Conservation (phyloP, 2,797 vertebrate species). For the Antrozous pallidus region DNA sequence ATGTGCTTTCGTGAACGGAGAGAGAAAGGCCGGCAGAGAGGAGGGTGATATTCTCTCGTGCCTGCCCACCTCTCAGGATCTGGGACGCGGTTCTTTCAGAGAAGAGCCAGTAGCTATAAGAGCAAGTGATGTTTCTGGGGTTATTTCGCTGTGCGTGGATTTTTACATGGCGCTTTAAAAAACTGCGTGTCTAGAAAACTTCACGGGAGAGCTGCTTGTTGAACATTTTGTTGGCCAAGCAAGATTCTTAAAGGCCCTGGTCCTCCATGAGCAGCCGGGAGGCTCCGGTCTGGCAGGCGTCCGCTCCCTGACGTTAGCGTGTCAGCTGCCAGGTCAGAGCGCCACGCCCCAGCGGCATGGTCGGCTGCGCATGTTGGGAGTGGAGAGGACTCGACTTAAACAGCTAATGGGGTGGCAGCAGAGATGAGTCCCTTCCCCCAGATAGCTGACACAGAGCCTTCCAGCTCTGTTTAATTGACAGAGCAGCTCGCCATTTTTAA, state of each 20-base stretch:
- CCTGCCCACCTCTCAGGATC: neutral
- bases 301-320: neutral
- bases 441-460: neutral
- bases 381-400: neutral
- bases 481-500: neutral
- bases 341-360: neutral
- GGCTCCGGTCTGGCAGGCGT: neutral
- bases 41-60: neutral
- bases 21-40: neutral
- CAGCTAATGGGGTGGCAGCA: neutral
- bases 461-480: neutral
- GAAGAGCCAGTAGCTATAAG: neutral
- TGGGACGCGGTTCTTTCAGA: neutral
- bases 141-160: neutral
- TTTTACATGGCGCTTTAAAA: conserved; percentile 31
- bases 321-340: neutral
- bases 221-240: neutral
- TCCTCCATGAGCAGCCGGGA: accelerated
- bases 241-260: neutral
- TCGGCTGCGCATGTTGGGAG: neutral
- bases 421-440: neutral
- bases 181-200: neutral
- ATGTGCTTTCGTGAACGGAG: accelerated
- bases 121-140: neutral
- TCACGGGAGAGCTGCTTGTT: neutral